A percentile compares a stretch with the other conserved stretches of the same genome.
phyloP scores from a whole-genome alignment of 2,888 invertebrate genomes.

The Agonopterix heracliana region DNA sequence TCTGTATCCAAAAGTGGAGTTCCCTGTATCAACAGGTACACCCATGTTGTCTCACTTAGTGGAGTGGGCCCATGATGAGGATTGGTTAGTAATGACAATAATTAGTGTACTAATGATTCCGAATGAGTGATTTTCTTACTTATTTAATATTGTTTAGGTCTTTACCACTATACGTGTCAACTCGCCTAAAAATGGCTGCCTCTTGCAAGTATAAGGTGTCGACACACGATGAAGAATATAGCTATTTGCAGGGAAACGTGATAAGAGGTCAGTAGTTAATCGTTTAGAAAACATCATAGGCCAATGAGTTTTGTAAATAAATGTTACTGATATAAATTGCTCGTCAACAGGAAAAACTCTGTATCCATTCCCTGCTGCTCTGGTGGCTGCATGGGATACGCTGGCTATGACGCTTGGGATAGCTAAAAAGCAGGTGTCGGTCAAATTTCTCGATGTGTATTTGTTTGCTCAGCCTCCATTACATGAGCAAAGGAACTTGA shows the following conservation, averaged over 20 bases:
- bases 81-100: conserved; percentile 63
- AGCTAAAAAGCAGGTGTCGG: no score
- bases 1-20: conserved; percentile 83
- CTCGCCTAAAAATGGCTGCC: conserved; percentile 26
- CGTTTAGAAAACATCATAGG: neutral
- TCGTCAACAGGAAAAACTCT: no score
- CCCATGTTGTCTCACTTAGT: conserved; percentile 87
- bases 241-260: conserved; percentile 35
- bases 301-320: no score
- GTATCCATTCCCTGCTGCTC: no score
- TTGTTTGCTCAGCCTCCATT: no score
- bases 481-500: no score
- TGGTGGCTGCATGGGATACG: no score
- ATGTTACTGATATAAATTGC: no score
- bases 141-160: conserved; percentile 21
- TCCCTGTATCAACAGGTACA: conserved; percentile 90
- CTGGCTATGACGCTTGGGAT: no score
- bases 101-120: neutral
- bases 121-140: neutral
- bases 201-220: conserved; percentile 30
- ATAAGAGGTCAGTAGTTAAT: conserved; percentile 29
- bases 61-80: conserved; percentile 88
- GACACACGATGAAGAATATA: conserved; percentile 37
- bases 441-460: no score
- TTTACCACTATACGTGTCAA: conserved; percentile 28